phyloP scores from a whole-genome alignment of 35 echinoderm and acorn worm species.

The Strongylocentrotus purpuratus region DNA sequence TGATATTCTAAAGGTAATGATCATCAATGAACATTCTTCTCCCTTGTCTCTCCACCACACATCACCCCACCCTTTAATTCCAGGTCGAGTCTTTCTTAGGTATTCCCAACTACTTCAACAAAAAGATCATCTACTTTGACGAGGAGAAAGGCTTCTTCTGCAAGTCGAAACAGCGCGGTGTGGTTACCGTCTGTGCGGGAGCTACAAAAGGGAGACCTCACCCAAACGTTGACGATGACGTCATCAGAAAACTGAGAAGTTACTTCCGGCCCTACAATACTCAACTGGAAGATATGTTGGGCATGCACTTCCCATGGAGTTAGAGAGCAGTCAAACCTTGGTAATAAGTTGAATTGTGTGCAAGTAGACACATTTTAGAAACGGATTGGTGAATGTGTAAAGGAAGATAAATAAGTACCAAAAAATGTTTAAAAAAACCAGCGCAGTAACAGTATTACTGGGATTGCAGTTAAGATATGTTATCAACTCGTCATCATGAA shows the following conservation, averaged over 20 bases:
- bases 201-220: constrained; percentile 66
- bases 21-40: neutral
- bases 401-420: too few species aligned
- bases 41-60: neutral
- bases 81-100: constrained; percentile 75
- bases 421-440: too few species aligned
- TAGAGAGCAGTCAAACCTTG: neutral
- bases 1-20: too few species aligned
- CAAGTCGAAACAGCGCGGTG: constrained; percentile 45
- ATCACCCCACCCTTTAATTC: neutral
- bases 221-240: constrained; percentile 61
- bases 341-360: too few species aligned
- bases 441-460: too few species aligned
- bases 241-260: constrained; percentile 53
- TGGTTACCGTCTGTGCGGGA: constrained; percentile 51
- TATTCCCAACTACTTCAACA: constrained; percentile 58
- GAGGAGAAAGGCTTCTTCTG: constrained; percentile 82
- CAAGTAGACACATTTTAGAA: too few species aligned
- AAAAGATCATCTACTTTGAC: constrained; percentile 76
- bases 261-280: constrained; percentile 80
- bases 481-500: too few species aligned
- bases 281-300: constrained; percentile 49
- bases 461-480: too few species aligned
- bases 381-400: too few species aligned
- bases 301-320: constrained; percentile 68